Base-by-base conservation (phyloP, 2,113 vertebrate species). In the Ornithorhynchus anatinus region DNA sequence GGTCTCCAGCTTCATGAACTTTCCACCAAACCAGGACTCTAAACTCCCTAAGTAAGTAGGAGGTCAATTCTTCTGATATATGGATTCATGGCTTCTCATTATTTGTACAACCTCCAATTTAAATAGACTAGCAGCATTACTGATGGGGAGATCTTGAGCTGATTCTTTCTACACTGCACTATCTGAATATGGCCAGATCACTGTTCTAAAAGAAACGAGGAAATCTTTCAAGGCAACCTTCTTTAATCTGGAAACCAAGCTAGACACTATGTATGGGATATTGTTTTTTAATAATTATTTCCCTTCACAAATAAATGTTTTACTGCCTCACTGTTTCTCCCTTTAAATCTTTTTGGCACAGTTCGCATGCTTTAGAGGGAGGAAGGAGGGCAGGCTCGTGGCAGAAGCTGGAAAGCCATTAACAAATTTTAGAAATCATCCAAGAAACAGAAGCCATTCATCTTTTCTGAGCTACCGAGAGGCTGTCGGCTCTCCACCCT, bases 231-330 rank as follows among this genome's bases (percentile, higher is more conserved):
- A 77, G 69, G 67, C 35, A 57, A 57, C 13, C 40, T 37, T 27
- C 13, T 15, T 29, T 16, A 29, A 50, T 50, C 25, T 67, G 27
- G 31, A 64, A 61, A 69, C 63, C 67, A 22, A 67, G 70, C 63
- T 48, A 65, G 59, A 65, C 67, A 65, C n/a, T 47, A 40, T 59
- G 31, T 25, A 47, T 32, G 76, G 65, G 40, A 67, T 33, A 7
- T 50, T 69, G 62, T 65, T 43, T 27, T 50, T 27, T 57, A 52
- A 72, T 60, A 77, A 79, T 60, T 61, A 72, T 70, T 81, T 75
- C 73, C 70, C 67, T 69, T 38, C 35, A 33, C 54, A 72, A 75
- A 84, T 82, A 82, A 80, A 82, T 78, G 72, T 71, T 81, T 75
- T 64, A 62, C 64, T 52, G 42, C 73, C 42, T 75, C 64, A 50